These are phyloP conservation scores for Prenolepis imparis DNA, from an alignment of 2,888 invertebrate genomes.

Conservation along the genomic window DNA sequence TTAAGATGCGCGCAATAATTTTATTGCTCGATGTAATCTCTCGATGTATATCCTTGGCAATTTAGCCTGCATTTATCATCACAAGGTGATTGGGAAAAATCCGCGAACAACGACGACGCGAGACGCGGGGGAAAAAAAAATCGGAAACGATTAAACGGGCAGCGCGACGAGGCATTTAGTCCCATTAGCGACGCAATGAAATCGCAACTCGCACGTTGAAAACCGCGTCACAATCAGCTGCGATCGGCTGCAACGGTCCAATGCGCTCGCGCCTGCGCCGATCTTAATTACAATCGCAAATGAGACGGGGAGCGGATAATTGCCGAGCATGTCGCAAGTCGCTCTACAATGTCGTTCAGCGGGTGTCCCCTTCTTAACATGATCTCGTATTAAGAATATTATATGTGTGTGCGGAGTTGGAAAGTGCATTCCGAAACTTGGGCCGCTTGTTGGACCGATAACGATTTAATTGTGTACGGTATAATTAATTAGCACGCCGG, in stretches of 20 bases:
- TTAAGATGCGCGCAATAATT: neutral
- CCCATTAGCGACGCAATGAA: slow-evolving; percentile 74
- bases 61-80: neutral
- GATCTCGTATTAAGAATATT: neutral
- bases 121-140: slow-evolving; percentile 5
- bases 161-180: slow-evolving; percentile 63
- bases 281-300: slow-evolving; percentile 82
- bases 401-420: slow-evolving; percentile 40
- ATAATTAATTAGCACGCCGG: slow-evolving; percentile 23
- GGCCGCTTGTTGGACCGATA: slow-evolving; percentile 17
- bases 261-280: slow-evolving; percentile 67
- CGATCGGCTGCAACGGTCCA: slow-evolving; percentile 73
- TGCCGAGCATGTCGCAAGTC: slow-evolving; percentile 78
- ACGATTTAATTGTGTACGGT: slow-evolving; percentile 33
- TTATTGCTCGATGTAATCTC: neutral
- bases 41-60: neutral
- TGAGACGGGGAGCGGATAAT: slow-evolving; percentile 80
- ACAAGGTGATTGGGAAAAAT: neutral
- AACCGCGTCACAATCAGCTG: slow-evolving; percentile 63
- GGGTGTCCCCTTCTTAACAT: slow-evolving; percentile 59
- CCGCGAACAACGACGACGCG: neutral
- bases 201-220: slow-evolving; percentile 65
- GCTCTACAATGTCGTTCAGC: slow-evolving; percentile 71
- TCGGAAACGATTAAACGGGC: neutral
- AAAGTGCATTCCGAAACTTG: slow-evolving; percentile 52